Evolutionary conservation across 2,888 invertebrate genomes (phyloP), one percentile per base, ranked within the genome.

Genomic region (Hirtodrosophila cameraria): DNA sequence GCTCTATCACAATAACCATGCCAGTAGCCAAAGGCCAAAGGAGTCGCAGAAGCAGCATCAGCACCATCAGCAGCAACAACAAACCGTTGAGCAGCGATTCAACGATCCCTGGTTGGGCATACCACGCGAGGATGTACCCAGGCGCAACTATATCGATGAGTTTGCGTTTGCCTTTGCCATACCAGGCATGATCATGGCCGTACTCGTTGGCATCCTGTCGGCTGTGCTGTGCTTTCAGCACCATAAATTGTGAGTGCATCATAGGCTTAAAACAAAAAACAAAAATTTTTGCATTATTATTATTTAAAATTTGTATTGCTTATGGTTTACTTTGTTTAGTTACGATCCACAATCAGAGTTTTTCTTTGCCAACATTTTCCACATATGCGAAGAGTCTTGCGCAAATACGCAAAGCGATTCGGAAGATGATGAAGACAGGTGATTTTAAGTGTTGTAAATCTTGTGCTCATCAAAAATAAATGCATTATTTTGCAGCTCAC

Each of bases 181-280:
- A 9, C 96, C 96, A 0, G 91, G 94, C 67, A 89, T 94, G 50
- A 91, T 96, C 36, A 92, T 96, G 86, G 90, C 95, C 36, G 87
- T 95, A 12, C 90, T 95, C 1, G 92, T 94, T 1, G 92, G 94
- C 2, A 92, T 95, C 5, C 89, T 96, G 1, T 94, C 95, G 0
- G 93, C 94, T 1, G 93, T 95, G 0, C 91, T 96, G 8, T 96
- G 96, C 89, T 94, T 96, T 72, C 94, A 95, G 73, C 94, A 95
- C 81, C 94, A 94, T 69, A 94, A 94, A 87, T 92, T 95, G 96
- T 96, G 90, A 95, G 95, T 94, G 83, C n/a, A n/a, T n/a, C n/a
- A n/a, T n/a, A n/a, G n/a, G n/a, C n/a, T n/a, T n/a, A n/a, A n/a
- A n/a, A n/a, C n/a, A n/a, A 58, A 31, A 2, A 30, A 23, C 18